These are phyloP conservation scores for Cyaniris semiargus DNA, from an alignment of 2,888 invertebrate genomes.

Conservation along the genomic window DNA sequence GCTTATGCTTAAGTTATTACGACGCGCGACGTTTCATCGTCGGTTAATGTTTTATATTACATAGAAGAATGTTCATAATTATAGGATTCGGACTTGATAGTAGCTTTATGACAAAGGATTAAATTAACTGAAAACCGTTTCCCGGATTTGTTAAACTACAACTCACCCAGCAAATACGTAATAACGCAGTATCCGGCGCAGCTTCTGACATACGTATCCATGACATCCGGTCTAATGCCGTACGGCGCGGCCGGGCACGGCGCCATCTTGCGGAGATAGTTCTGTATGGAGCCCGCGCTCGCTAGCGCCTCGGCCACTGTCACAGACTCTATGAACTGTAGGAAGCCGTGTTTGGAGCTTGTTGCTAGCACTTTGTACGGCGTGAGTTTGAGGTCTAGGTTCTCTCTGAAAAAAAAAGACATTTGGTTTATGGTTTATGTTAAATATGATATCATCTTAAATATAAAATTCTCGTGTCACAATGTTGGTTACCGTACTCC, in stretches of 20 bases:
- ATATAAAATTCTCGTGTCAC: no score
- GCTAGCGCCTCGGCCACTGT: slow-evolving; percentile 95
- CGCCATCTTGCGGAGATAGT: slow-evolving; percentile 94
- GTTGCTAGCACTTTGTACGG: slow-evolving; percentile 95
- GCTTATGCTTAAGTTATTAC: no score
- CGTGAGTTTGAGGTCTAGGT: slow-evolving; percentile 96
- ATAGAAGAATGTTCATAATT: no score
- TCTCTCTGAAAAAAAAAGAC: slow-evolving; percentile 80
- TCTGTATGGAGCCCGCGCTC: slow-evolving; percentile 93
- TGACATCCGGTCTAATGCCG: slow-evolving; percentile 95
- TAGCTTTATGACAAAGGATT: no score
- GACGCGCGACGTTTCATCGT: no score
- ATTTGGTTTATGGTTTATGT: neutral
- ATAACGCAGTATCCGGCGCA: slow-evolving; percentile 99
- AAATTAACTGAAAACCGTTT: no score
- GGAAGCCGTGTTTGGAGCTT: slow-evolving; percentile 96
- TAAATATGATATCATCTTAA: no score
- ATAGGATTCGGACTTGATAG: no score
- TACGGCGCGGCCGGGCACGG: slow-evolving; percentile 93
- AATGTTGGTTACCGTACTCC: no score
- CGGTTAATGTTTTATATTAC: no score
- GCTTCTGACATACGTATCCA: slow-evolving; percentile 98
- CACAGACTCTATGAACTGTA: slow-evolving; percentile 96
- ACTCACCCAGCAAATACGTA: slow-evolving; percentile 91
- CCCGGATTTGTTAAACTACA: no score